phyloP scores from a whole-genome alignment of 2,113 vertebrate genomes.

The Chelonoidis abingdonii region DNA sequence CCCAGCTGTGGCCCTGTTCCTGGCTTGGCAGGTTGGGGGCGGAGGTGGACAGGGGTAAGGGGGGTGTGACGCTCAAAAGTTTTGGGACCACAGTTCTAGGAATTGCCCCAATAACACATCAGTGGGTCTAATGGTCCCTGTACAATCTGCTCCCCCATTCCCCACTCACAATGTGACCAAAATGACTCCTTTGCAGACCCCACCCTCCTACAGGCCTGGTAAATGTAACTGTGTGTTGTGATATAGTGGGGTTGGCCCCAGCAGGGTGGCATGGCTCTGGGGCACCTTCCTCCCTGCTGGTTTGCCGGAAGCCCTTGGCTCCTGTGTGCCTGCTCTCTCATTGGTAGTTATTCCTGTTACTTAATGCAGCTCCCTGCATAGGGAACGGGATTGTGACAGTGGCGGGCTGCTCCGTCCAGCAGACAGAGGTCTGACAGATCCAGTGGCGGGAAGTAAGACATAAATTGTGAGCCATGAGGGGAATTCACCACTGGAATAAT shows the following conservation, averaged over 20 bases:
- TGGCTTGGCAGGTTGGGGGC: too few species aligned
- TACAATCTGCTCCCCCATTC: too few species aligned
- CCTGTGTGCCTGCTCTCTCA: neutral
- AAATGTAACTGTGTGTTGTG: neutral
- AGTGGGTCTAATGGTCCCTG: neutral
- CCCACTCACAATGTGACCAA: neutral
- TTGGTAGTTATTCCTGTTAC: neutral
- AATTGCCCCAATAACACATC: neutral
- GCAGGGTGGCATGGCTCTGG: neutral
- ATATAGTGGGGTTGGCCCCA: neutral
- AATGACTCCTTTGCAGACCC: too few species aligned
- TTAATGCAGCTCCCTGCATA: neutral
- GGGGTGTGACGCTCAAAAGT: too few species aligned
- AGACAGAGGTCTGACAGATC: neutral
- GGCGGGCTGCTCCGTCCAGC: neutral
- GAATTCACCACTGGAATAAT: neutral
- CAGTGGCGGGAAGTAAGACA: neutral
- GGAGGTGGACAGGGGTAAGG: too few species aligned
- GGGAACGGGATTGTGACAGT: neutral
- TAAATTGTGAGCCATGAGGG: neutral
- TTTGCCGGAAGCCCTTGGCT: neutral
- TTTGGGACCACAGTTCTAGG: too few species aligned
- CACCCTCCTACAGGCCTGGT: neutral
- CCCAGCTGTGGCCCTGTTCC: too few species aligned
- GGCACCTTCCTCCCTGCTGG: neutral